Conservation (phyloP, 2,888 invertebrate genomes). For the Lutraria lutraria region DNA sequence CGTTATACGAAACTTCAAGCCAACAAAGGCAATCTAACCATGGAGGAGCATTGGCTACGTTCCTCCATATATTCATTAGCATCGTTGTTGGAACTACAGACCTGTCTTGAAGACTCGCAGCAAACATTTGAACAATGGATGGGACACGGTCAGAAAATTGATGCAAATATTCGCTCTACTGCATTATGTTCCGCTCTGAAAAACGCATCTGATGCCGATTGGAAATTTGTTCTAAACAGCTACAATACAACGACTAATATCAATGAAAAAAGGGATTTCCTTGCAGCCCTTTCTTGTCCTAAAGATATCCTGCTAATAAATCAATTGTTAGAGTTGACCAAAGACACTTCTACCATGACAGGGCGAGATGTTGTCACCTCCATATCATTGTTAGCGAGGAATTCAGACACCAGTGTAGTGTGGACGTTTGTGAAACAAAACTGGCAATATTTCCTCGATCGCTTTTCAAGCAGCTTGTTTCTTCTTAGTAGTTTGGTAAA, state of each 20-base stretch:
- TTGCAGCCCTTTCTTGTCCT: constrained; percentile 43
- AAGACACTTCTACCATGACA: constrained; percentile 34
- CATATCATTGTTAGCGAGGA: constrained; percentile 36
- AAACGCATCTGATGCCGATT: constrained; percentile 28
- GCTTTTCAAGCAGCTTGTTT: constrained; percentile 51
- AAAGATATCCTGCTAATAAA: constrained; percentile 25
- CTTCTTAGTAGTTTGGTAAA: constrained; percentile 36
- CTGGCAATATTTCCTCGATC: constrained; percentile 45
- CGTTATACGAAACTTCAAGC: constrained; percentile 23
- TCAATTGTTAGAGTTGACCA: constrained; percentile 24
- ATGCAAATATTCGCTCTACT: constrained; percentile 30
- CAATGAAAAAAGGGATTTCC: constrained; percentile 42
- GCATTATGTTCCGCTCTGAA: constrained; percentile 43
- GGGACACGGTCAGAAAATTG: background rate
- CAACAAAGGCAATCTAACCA: constrained; percentile 30
- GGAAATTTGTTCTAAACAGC: constrained; percentile 38
- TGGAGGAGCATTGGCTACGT: constrained; percentile 28
- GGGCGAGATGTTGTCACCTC: constrained; percentile 38
- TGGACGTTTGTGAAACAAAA: constrained; percentile 39
- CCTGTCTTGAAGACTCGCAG: constrained; percentile 29
- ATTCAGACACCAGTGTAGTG: constrained; percentile 14
- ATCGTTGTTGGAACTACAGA: constrained; percentile 23
- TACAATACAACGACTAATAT: constrained; percentile 39
- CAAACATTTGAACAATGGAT: constrained; percentile 35
- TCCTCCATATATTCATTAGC: constrained; percentile 27